Evolutionary conservation across 2,113 vertebrate species (phyloP), one percentile per base, ranked within the genome.

Genomic region (Panurus biarmicus): DNA sequence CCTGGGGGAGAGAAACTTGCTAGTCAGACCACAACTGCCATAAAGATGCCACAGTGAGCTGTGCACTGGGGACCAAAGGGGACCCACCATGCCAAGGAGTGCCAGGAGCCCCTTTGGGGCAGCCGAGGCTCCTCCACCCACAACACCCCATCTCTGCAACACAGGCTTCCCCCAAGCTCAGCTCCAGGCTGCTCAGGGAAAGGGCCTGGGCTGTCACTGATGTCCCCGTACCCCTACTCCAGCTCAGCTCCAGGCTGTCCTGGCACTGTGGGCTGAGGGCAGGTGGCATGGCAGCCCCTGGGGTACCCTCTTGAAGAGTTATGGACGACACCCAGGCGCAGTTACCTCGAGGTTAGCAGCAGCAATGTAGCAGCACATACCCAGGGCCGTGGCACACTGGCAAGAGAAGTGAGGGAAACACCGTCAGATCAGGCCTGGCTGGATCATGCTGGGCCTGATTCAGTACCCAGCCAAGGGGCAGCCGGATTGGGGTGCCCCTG

Each of bases 311-410:
- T 4, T 29, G 67, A 45, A 76, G 33, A 38, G 54, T 44, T 69
- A 61, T 0, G 0, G 82, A 33, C 0, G 1, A 65, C 62, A 69
- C 54, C 31, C 8, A 6, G 61, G 36, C 0, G 0, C 79, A 66
- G 73, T 98, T 96, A 99, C 99, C 98, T 99, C 98, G 48, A 98
- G 96, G 7, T 99, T 98, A 24, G 98, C 98, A 50, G 98, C 98
- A 53, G 98, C 99, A 26, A 99, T 97, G 10, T 99, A 99, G 92
- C 99, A 99, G 97, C 99, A 99, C 98, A 99, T 95, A 47, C 99
- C 99, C 83, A 99, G 95, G 65, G 99, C 98, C 4, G 96, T 97
- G 79, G 99, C 99, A 71, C 99, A 99, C 99, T 99, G 96, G 69
- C 6, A 33, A 96, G 66, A 96, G 45, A 95, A 8, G 10, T 2